Base-by-base conservation (phyloP, 2,797 vertebrate species). In the Loris lydekkerianus region DNA sequence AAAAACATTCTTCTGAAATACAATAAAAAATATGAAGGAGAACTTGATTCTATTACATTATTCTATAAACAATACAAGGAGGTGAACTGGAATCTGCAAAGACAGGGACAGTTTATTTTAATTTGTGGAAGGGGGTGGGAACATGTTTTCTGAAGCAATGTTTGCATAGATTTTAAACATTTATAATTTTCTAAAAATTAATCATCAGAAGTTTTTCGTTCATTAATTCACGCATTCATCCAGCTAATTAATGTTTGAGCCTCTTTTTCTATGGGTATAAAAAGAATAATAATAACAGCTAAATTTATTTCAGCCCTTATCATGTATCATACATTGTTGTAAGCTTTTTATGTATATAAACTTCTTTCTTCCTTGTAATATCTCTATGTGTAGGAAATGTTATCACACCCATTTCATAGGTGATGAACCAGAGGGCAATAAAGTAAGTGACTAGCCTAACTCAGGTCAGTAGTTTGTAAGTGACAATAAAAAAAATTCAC, bases 161-260 rank as follows among this genome's bases (percentile, higher is more conserved):
- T 49, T 73, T 77, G 11, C 0, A 6, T 34, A 2, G 34, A 63
- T 65, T 91, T 95, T 90, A 80, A 92, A 81, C 27, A 92, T 78
- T 83, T 80, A 76, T 34, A 63, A 58, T 94, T 82, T 92, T 60
- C 76, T 75, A 82, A 96, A 94, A 81, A n/a, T 34, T 56, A 27
- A 46, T 76, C 3, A 43, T 49, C 5, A 73, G 18, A 5, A 80
- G 13, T 86, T 93, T 58, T 84, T 70, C 37, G 85, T 56, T 83
- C 5, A 72, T 7, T 58, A 75, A 67, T 78, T 8, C 8, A 89
- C 14, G n/a, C 10, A 56, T 43, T 81, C 43, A 34, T 83, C 89
- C 21, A 87, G 46, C 23, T 84, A 84, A 86, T 43, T 88, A 77
- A 40, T 60, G 63, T 37, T 40, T 69, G 49, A 40, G 8, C 8